Evolutionary conservation across 2,888 invertebrate genomes (phyloP).

Genomic region (Tipula vernalis): DNA sequence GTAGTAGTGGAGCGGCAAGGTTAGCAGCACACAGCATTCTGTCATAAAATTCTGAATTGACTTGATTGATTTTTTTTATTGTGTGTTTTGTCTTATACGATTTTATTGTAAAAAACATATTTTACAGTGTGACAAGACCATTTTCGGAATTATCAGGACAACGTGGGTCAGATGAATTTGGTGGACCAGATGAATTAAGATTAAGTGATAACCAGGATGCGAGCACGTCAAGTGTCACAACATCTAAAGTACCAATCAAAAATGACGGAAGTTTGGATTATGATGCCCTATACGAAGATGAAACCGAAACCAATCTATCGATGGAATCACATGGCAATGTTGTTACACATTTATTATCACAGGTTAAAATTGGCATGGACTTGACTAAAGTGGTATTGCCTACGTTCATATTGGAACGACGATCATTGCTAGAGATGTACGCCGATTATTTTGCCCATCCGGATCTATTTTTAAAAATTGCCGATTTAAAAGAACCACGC

Average conservation of each 20-base stretch:
- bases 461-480: conserved; percentile 86
- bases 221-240: conserved; percentile 12
- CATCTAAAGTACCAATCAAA: conserved; percentile 34
- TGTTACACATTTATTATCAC: conserved; percentile 90
- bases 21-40: not conserved
- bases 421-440: conserved; percentile 98
- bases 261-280: conserved; percentile 67
- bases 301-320: conserved; percentile 75
- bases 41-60: not conserved
- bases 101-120: not conserved
- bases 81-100: not conserved
- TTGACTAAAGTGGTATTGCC: conserved; percentile 94
- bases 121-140: conserved; percentile 17
- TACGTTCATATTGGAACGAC: conserved; percentile 94
- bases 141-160: conserved; percentile 12
- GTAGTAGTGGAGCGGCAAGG: conserved; percentile 4
- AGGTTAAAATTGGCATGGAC: conserved; percentile 99
- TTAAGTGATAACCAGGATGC: conserved; percentile 19
- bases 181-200: not conserved
- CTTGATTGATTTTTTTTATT: not conserved
- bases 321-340: conserved; percentile 97
- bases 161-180: not conserved
- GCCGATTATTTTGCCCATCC: conserved; percentile 99
- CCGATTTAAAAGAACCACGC: conserved; percentile 69
- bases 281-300: conserved; percentile 84